Conservation (phyloP, 2,113 vertebrate species). For the Onychorhynchus coronatus region DNA sequence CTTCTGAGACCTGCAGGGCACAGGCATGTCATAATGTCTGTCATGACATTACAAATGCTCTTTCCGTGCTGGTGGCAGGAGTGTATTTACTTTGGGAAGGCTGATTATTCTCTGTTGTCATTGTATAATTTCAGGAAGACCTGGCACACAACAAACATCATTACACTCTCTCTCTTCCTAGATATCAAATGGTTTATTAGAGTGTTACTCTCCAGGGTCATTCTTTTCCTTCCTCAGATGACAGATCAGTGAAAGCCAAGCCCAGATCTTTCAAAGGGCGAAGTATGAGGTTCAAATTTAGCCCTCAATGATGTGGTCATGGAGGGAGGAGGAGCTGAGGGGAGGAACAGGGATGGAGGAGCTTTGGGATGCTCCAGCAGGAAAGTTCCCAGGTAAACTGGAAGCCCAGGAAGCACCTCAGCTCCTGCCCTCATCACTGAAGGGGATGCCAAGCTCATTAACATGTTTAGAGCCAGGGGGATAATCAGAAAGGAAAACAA, state of each 20-base stretch:
- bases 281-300: not conserved
- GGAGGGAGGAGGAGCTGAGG: not conserved
- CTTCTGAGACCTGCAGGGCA: not conserved
- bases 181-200: not conserved
- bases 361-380: not conserved
- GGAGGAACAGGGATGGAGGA: not conserved
- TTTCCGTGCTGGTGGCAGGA: not conserved
- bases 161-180: not conserved
- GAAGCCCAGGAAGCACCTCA: not conserved
- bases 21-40: not conserved
- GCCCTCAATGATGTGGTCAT: fast-evolving
- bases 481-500: not conserved
- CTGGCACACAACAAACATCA: not conserved
- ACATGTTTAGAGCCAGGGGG: not conserved
- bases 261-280: not conserved
- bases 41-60: too few relatives aligned
- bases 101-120: not conserved
- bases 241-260: not conserved
- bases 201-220: not conserved
- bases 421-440: not conserved
- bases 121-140: not conserved
- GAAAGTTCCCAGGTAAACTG: not conserved
- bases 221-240: not conserved
- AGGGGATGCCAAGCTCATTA: not conserved
- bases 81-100: not conserved